Base-by-base conservation (phyloP, 2,113 vertebrate genomes). In the Myanophis thanlyinensis region DNA sequence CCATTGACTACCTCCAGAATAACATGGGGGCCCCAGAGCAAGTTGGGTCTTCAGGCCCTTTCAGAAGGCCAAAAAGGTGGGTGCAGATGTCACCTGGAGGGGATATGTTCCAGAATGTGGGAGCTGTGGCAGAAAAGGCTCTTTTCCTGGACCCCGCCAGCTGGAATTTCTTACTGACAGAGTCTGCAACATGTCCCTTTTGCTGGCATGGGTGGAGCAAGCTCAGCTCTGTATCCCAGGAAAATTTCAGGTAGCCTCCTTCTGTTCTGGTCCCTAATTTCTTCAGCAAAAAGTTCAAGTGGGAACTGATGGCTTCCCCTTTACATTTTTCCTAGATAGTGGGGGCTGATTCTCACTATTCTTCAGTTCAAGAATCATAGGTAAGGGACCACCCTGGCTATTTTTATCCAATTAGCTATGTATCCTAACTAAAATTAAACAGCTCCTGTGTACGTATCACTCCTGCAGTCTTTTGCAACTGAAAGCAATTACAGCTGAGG, bases 401-500 rank as follows among this genome's bases (percentile, higher is more conserved):
- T 88, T 47, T 90, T 88, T 91, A 1, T 0, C 25, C 1, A 9
- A 48, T 52, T 48, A 13, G 62, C 62, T 40, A 35, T 5, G 27
- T 73, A 53, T 2, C 4, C 35, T 23, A 2, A 0, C 90, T 46
- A 85, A 94, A 93, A 94, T 97, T 91, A 89, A 94, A 96, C 95
- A 91, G 95, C 95, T 92, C 46, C 95, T 67, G 95, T 96, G 95
- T n/a, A n/a, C n/a, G n/a, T 95, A 96, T 96, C 85, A 48, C 94
- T 84, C n/a, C 94, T 51, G 18, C 93, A 89, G 51, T 89, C 89
- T 92, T 94, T 51, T 89, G 95, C 95, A 94, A 53, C 95, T 87
- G 89, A 94, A 40, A 93, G 95, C 97, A 93, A 97, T 97, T 95
- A 93, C 92, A 95, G 95, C 90, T 27, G 3, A n/a, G 88, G 27